Conservation (phyloP, 2,888 invertebrate species). For the Thysanoteuthis rhombus region DNA sequence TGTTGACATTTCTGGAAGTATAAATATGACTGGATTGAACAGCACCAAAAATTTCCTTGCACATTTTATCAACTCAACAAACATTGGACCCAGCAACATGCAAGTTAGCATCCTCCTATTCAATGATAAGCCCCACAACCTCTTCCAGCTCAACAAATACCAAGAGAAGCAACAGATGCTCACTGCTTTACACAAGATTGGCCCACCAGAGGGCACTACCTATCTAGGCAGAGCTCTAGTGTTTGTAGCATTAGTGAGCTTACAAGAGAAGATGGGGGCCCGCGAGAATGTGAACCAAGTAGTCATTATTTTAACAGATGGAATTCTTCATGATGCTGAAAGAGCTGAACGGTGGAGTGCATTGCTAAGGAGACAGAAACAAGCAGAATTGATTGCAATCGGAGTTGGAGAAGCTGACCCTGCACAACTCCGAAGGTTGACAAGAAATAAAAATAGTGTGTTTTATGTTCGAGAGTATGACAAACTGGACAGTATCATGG, state of each 20-base stretch:
- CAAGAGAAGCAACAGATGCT: conserved; percentile 17
- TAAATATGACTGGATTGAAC: conserved; percentile 16
- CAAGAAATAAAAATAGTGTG: conserved; percentile 22
- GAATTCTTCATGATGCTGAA: conserved; percentile 22
- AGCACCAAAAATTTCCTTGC: conserved; percentile 27
- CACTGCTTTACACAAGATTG: background rate
- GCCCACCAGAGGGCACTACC: conserved; percentile 16
- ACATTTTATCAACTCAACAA: conserved; percentile 24
- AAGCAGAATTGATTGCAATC: conserved; percentile 16
- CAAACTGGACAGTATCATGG: conserved; percentile 18
- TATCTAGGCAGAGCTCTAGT: background rate
- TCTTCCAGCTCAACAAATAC: background rate
- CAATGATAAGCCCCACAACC: conserved; percentile 24
- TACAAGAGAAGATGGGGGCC: conserved; percentile 26
- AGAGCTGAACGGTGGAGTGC: conserved; percentile 26
- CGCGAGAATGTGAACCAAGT: background rate
- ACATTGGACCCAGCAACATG: conserved; percentile 22
- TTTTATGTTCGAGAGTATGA: conserved; percentile 24
- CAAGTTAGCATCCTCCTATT: conserved; percentile 14
- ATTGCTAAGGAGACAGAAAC: background rate
- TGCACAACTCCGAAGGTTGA: conserved; percentile 20
- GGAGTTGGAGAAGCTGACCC: conserved; percentile 26
- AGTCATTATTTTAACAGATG: background rate
- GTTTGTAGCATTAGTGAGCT: conserved; percentile 16
- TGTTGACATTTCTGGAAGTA: conserved; percentile 18